phyloP scores from a whole-genome alignment of 2,888 invertebrate genomes.

The Stegana nigrithorax region DNA sequence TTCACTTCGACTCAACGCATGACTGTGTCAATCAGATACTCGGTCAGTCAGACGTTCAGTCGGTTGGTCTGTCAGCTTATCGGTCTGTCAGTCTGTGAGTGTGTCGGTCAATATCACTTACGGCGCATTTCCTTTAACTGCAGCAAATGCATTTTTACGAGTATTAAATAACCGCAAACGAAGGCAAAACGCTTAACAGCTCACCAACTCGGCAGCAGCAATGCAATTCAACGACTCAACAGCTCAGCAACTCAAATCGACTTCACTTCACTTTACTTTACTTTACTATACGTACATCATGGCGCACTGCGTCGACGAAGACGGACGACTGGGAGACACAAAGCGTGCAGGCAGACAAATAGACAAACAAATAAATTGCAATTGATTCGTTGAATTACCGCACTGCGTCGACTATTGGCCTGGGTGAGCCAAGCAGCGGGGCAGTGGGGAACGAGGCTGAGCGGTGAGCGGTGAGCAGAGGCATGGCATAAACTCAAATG shows the following conservation, averaged over 20 bases:
- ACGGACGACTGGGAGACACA: slow-evolving; percentile 3
- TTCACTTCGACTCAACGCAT: not conserved
- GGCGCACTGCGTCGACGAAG: not conserved
- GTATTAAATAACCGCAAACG: slow-evolving; percentile 57
- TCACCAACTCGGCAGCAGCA: not conserved
- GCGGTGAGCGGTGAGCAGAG: no score
- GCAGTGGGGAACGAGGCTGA: no score
- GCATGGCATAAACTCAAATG: no score
- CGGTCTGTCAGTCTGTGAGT: not conserved
- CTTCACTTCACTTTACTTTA: not conserved
- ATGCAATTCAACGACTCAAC: slow-evolving; percentile 31
- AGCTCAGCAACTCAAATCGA: not conserved
- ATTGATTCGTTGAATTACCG: slow-evolving; percentile 46
- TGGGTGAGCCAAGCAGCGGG: no score
- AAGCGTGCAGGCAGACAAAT: slow-evolving; percentile 36
- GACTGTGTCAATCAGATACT: slow-evolving; percentile 41
- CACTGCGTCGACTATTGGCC: slow-evolving; percentile 14
- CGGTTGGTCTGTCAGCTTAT: no score
- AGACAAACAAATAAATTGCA: slow-evolving; percentile 40
- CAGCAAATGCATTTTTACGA: slow-evolving; percentile 12
- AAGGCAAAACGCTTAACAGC: slow-evolving; percentile 44
- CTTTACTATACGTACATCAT: not conserved
- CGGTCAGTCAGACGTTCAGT: slow-evolving; percentile 13
- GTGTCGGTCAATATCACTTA: slow-evolving; percentile 18
- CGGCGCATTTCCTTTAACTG: slow-evolving; percentile 31